These are phyloP conservation scores for Plebejus melissa DNA, from an alignment of 2,888 invertebrate species.

Conservation along the genomic window DNA sequence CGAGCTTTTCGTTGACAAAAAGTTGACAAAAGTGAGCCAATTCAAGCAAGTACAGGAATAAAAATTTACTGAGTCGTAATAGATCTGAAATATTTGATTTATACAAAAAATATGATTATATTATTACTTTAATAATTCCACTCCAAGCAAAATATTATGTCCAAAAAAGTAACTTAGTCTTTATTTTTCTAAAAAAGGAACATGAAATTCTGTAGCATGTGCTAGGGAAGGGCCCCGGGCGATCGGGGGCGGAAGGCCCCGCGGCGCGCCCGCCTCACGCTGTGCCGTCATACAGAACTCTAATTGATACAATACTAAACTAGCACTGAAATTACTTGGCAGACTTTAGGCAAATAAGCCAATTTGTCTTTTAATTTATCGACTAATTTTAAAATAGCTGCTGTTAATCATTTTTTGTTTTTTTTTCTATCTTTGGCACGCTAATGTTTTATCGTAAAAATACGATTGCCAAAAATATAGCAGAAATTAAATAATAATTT, in stretches of 20 bases:
- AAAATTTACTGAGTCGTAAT: background rate
- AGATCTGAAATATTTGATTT: background rate
- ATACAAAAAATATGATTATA: background rate
- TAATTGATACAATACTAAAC: slow-evolving; percentile 77
- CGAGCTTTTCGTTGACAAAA: background rate
- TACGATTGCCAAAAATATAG: background rate
- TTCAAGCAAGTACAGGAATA: background rate
- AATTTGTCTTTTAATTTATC: background rate
- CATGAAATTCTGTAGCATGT: slow-evolving; percentile 46
- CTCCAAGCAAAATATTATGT: background rate
- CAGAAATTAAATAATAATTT: background rate
- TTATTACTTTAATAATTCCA: background rate
- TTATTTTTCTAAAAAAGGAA: slow-evolving; percentile 12
- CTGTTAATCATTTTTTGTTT: background rate
- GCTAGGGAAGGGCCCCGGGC: slow-evolving; percentile 46
- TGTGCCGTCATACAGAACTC: slow-evolving; percentile 70
- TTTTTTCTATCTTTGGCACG: background rate
- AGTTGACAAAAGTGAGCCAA: background rate
- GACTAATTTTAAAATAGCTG: background rate
- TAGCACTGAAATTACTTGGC: slow-evolving; percentile 40
- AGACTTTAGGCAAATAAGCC: slow-evolving; percentile 13
- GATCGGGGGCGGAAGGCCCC: slow-evolving; percentile 41
- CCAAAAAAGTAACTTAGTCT: background rate
- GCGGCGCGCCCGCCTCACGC: slow-evolving; percentile 56
- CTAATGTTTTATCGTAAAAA: background rate